phyloP scores from a whole-genome alignment of 2,888 invertebrate genomes.

The Julus scanicus region DNA sequence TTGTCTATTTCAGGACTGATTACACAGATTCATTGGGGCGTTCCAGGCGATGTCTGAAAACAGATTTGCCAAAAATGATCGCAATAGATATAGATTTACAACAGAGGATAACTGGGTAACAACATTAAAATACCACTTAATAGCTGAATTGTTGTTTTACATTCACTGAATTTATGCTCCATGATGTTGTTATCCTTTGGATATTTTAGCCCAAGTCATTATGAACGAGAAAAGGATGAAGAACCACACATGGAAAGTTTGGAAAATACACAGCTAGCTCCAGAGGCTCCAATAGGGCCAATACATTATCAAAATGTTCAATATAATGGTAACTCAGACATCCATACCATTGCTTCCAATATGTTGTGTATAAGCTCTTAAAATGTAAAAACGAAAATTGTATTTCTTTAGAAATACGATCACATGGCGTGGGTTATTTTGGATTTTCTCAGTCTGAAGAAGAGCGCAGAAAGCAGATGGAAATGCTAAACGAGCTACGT shows the following conservation, averaged over 20 bases:
- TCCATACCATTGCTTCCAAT: not conserved
- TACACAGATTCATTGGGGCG: conserved; percentile 89
- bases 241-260: not conserved
- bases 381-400: not conserved
- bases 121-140: not conserved
- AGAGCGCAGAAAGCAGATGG: conserved; percentile 82
- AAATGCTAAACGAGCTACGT: conserved; percentile 77
- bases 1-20: conserved; percentile 77
- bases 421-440: conserved; percentile 93
- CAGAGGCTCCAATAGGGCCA: conserved; percentile 69
- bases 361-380: not conserved
- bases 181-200: not conserved
- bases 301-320: conserved; percentile 93
- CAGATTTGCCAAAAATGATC: conserved; percentile 78
- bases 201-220: not conserved
- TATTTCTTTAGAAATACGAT: conserved; percentile 78
- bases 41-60: conserved; percentile 82
- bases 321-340: conserved; percentile 76
- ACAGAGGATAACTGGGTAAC: conserved; percentile 5
- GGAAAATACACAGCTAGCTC: not conserved
- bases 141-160: not conserved
- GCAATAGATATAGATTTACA: conserved; percentile 71
- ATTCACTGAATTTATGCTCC: not conserved
- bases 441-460: conserved; percentile 88
- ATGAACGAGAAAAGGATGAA: conserved; percentile 8